Evolutionary conservation across 2,797 vertebrate genomes (phyloP).

Genomic region (Anguilla obscura): DNA sequence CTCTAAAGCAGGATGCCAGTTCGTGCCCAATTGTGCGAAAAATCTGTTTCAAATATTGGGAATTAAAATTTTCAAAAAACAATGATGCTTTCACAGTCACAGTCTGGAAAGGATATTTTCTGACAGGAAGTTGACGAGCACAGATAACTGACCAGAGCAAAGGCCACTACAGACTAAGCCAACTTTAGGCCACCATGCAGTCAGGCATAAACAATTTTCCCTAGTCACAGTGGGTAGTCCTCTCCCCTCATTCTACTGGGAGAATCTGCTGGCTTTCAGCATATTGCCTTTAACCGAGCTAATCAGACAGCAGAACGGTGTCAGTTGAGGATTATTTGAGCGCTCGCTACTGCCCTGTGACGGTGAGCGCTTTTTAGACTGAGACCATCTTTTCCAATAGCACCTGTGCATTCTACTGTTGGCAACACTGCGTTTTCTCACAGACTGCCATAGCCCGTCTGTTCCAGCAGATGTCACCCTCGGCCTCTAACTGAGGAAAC

Average conservation of each 20-base stretch:
- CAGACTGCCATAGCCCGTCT: background rate
- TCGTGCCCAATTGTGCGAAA: background rate
- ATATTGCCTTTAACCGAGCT: background rate
- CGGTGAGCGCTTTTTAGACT: background rate
- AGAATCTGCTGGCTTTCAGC: background rate
- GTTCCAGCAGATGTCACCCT: slow-evolving; percentile 1
- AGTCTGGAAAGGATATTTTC: background rate
- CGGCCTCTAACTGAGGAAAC: background rate
- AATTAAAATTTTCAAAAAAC: background rate
- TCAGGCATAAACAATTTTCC: background rate
- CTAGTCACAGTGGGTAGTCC: background rate
- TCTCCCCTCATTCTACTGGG: background rate
- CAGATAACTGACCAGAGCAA: background rate
- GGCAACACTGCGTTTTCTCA: background rate
- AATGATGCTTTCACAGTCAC: background rate
- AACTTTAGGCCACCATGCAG: too few species aligned
- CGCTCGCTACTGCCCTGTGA: background rate
- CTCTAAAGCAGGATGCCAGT: background rate
- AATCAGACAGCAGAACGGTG: background rate
- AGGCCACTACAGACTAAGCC: background rate
- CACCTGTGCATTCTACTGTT: background rate
- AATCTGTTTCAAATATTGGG: background rate
- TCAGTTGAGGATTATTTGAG: background rate
- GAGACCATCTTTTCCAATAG: background rate
- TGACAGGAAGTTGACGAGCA: background rate